Evolutionary conservation across 2,888 invertebrate species (phyloP).

Genomic region (Nebria salina): DNA sequence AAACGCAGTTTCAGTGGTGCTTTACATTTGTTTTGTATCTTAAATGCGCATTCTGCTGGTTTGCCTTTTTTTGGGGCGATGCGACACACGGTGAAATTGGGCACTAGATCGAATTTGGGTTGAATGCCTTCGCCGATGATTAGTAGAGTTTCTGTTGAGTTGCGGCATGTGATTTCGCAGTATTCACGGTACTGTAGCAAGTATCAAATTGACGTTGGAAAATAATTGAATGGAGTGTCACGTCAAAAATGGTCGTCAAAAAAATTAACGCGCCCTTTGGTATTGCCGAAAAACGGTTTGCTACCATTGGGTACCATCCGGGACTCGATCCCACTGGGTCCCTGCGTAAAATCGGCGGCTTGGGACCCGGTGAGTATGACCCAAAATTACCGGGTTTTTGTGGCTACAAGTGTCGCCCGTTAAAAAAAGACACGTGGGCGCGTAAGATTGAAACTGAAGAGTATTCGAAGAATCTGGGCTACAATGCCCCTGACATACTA

Average conservation of each 20-base stretch:
- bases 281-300: conserved; percentile 50
- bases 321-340: conserved; percentile 50
- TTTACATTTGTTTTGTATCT: conserved; percentile 50
- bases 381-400: conserved; percentile 44
- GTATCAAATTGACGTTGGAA: conserved; percentile 8
- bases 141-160: conserved; percentile 50
- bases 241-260: neutral
- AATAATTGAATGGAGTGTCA: neutral
- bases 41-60: conserved; percentile 49
- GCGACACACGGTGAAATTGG: conserved; percentile 51
- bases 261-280: conserved; percentile 49
- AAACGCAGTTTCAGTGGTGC: conserved; percentile 49
- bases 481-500: conserved; percentile 51
- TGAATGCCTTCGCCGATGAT: conserved; percentile 50
- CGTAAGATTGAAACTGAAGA: conserved; percentile 51
- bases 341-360: conserved; percentile 40
- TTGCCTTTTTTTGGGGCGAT: conserved; percentile 48
- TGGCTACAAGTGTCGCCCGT: neutral
- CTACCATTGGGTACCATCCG: conserved; percentile 53
- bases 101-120: conserved; percentile 48
- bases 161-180: conserved; percentile 51
- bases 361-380: conserved; percentile 52
- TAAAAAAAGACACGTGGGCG: conserved; percentile 49
- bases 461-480: conserved; percentile 54
- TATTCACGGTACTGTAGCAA: conserved; percentile 50